Base-by-base conservation (phyloP, 2,797 vertebrate genomes). In the Anguilla pacifica region DNA sequence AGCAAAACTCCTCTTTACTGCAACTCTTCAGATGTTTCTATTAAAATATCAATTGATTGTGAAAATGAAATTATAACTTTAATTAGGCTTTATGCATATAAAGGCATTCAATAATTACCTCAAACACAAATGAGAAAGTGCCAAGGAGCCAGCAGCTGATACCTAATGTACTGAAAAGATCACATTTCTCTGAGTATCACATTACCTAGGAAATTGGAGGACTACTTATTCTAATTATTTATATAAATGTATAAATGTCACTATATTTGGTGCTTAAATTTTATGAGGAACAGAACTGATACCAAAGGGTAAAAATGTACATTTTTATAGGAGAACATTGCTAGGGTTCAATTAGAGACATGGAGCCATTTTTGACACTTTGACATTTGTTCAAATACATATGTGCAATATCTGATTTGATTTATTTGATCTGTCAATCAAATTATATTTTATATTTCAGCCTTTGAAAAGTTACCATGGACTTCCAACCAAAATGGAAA, bases 21-120 rank as follows among this genome's bases (percentile, higher is more conserved):
- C 89, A 88, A 87, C 85, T 92, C 85, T 85, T 89, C 89, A 85
- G 84, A 90, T 74, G 6, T 90, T 90, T 90, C 89, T 90, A 91
- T 94, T 92, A 91, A 85, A 94, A 91, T 85, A 89, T 57, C 87
- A 91, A 93, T 90, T 93, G 92, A 94, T 92, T 92, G 88, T 90
- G 79, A 89, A 90, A 93, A 92, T 92, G 86, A 91, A 92, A 94
- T 92, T 91, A 92, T 91, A 92, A 89, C 87, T 93, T 94, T 93
- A 93, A 93, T 94, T 92, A 94, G 93, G 92, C 89, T 84, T 57
- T 89, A 86, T 90, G 91, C 85, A 89, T 89, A 91, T 53, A 88
- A 89, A 91, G 79, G 87, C 82, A 57, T 61, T 86, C 85, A 89
- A 91, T 93, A 92, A 94, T 94, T 92, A 93, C 88, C 89, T 87